Evolutionary conservation across 2,113 vertebrate genomes (phyloP), one percentile per base, ranked within the genome.

Genomic region (Maylandia zebra): DNA sequence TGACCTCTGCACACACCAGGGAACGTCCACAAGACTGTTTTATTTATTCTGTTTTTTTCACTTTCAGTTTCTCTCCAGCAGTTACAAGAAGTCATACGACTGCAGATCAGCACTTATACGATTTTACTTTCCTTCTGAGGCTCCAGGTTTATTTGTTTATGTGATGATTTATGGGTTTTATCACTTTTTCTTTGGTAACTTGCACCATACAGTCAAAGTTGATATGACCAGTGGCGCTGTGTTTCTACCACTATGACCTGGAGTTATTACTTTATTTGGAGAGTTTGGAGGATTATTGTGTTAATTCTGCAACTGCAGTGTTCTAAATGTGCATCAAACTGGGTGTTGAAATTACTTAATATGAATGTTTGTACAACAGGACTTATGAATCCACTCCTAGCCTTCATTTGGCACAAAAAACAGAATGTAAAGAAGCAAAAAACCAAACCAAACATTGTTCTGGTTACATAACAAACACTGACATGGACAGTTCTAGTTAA

Each of bases 11-110:
- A 41, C 12, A 24, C n/a, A 71, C 11, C 66, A 24, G 66, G n/a
- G 11, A 71, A 71, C 0, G 1, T 41, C 66, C 1, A 0, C 36
- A 71, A 24, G 2, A 43, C 0, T 0, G 5, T 69, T 71, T 43
- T 43, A 1, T 61, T 12, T 41, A 5, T 41, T 38, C 0, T 8
- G 11, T 22, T 5, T 69, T 14, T 41, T 4, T 24, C 38, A 9
- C 36, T 69, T 69, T 41, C 36, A 8, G 2, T 36, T 64, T 69
- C 64, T 69, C 66, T 71, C 36, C 12, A 24, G n/a, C n/a, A 24
- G 36, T 2, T 71, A 71, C 36, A 41, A 24, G 36, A 0, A 71
- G 36, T 71, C n/a, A 71, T 6, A 57, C 1, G 11, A 13, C 38
- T 2, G 8, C n/a, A 27, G n/a, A 57, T 12, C 10, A 30, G 17